These are phyloP conservation scores for Gymnarchus niloticus DNA, from an alignment of 2,113 vertebrate species.

Conservation along the genomic window DNA sequence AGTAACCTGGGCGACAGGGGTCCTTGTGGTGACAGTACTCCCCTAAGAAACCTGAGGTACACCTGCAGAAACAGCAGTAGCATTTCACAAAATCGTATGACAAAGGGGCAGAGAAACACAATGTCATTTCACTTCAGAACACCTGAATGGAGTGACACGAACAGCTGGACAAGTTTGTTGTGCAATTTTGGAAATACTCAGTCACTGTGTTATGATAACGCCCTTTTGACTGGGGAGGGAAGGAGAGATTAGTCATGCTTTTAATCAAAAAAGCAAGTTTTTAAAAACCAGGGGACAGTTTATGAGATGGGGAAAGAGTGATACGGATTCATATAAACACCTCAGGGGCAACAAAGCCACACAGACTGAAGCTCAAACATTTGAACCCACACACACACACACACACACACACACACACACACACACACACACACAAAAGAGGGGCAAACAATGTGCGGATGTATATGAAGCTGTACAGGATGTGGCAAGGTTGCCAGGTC, in stretches of 20 bases:
- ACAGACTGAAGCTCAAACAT: slow-evolving; percentile 23
- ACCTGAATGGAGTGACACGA: background rate
- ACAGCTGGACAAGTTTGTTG: background rate
- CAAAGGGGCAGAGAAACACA: background rate
- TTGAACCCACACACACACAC: slow-evolving; percentile 18
- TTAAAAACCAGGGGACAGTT: background rate
- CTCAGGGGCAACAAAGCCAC: too few relatives aligned
- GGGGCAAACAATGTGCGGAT: background rate
- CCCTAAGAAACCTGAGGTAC: slow-evolving; percentile 76
- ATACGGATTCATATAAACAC: background rate
- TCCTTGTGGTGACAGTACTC: slow-evolving; percentile 86
- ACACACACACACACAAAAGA: slow-evolving; percentile 45
- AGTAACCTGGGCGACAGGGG: slow-evolving; percentile 75
- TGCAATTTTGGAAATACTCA: background rate
- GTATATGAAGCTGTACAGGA: slow-evolving; percentile 2
- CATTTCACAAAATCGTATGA: background rate
- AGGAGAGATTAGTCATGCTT: background rate
- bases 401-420: slow-evolving; percentile 29
- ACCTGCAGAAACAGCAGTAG: slow-evolving; percentile 58
- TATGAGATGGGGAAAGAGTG: background rate
- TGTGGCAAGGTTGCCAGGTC: slow-evolving; percentile 13
- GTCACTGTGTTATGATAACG: background rate
- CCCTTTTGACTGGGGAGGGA: background rate
- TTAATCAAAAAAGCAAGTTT: background rate
- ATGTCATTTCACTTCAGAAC: background rate